These are phyloP conservation scores for Aphelenchoides besseyi DNA, from an alignment of 1,140 invertebrate genomes.

Conservation along the genomic window DNA sequence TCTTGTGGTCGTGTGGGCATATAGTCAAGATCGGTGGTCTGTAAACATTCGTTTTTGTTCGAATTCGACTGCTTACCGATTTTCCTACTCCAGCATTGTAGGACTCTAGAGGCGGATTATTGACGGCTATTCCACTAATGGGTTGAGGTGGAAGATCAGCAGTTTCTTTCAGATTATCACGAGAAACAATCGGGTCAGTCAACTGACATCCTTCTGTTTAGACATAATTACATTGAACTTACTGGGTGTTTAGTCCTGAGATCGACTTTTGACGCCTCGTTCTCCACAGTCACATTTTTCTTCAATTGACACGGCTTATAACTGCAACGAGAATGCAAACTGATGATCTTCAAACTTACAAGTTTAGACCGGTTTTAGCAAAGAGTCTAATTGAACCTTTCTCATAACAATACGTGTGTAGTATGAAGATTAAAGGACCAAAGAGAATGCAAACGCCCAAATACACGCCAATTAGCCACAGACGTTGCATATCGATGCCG, in stretches of 20 bases:
- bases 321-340: no score
- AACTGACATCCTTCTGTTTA: not conserved
- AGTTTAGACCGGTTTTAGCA: conserved; percentile 3
- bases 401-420: conserved; percentile 31
- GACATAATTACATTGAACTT: not conserved
- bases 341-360: no score
- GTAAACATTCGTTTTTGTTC: not conserved
- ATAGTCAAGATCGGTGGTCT: not conserved
- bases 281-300: conserved; percentile 15
- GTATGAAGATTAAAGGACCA: conserved; percentile 29
- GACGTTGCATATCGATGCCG: conserved; percentile 34
- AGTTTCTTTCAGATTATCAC: not conserved
- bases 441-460: conserved; percentile 29
- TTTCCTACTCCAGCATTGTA: not conserved
- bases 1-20: conserved; percentile 1
- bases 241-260: conserved; percentile 3
- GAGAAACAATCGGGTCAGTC: conserved; percentile 14
- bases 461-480: conserved; percentile 33
- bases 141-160: conserved; percentile 12
- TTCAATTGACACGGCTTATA: conserved; percentile 31
- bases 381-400: conserved; percentile 24
- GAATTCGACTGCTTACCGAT: not conserved
- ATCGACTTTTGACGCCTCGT: conserved; percentile 7
- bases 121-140: not conserved
- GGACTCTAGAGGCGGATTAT: not conserved